A percentile compares a stretch with the other conserved stretches of the same genome.
phyloP scores from a whole-genome alignment of 1,140 invertebrate species.

The Bombus impatiens region DNA sequence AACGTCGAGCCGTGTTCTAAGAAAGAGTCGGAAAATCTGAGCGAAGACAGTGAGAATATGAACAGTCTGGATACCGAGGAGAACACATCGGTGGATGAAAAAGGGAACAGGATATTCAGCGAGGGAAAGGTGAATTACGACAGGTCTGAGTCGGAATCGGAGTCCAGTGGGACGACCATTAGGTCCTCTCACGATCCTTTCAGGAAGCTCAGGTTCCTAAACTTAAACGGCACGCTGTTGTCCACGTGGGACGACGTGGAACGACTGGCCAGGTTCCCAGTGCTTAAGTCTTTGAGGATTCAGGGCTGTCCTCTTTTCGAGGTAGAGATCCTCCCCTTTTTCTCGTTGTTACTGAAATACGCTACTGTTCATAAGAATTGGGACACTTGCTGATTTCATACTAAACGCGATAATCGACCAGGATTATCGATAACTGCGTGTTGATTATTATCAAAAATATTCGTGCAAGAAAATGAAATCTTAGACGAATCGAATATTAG shows the following conservation, averaged over 20 bases:
- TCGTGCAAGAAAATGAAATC: no score
- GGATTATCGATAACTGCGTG: no score
- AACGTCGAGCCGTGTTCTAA: conserved; percentile 78
- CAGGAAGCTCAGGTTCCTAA: conserved; percentile 89
- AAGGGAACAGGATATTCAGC: conserved; percentile 68
- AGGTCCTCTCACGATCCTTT: conserved; percentile 84
- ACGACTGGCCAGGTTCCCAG: conserved; percentile 90
- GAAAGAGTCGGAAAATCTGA: conserved; percentile 50
- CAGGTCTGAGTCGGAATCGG: conserved; percentile 81
- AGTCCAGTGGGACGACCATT: conserved; percentile 75
- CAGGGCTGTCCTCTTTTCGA: conserved; percentile 84
- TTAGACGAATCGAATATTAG: no score
- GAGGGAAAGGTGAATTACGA: conserved; percentile 76
- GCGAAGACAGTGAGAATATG: conserved; percentile 71
- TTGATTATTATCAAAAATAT: no score
- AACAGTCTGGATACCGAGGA: conserved; percentile 67
- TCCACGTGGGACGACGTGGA: conserved; percentile 94
- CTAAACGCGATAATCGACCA: no score
- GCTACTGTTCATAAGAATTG: neutral
- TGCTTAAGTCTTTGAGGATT: conserved; percentile 91
- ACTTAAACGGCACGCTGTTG: conserved; percentile 92
- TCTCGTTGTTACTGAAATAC: neutral
- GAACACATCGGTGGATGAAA: conserved; percentile 51
- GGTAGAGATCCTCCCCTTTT: conserved; percentile 53
- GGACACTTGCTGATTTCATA: neutral